Conservation (phyloP, 1,140 invertebrate genomes). For the Argopecten irradians region DNA sequence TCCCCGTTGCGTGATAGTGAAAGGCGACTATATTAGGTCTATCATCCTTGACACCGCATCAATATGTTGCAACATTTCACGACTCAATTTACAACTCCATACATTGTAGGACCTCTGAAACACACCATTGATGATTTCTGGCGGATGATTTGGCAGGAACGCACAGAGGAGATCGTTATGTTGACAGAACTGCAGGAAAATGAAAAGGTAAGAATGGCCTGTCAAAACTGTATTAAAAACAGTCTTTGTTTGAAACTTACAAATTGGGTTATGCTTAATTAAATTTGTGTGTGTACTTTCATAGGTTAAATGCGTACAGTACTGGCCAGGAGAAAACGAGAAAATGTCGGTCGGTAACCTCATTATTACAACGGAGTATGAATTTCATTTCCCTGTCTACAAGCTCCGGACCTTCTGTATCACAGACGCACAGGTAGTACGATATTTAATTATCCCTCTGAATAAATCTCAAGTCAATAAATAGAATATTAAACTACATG, state of each 20-base stretch:
- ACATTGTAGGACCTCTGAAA: slow-evolving; percentile 86
- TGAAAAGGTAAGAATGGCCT: slow-evolving; percentile 48
- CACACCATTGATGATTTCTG: slow-evolving; percentile 91
- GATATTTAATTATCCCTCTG: neutral
- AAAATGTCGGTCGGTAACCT: slow-evolving; percentile 28
- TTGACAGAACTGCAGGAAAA: slow-evolving; percentile 58
- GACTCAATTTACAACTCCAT: neutral
- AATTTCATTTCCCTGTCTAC: slow-evolving; percentile 39
- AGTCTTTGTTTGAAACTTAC: too few species aligned
- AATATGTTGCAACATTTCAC: neutral
- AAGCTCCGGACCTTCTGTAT: slow-evolving; percentile 41
- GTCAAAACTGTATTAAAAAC: too few species aligned
- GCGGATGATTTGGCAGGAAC: slow-evolving; percentile 63
- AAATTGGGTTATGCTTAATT: neutral
- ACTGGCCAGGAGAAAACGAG: slow-evolving; percentile 46
- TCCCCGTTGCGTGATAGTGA: neutral
- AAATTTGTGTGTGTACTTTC: neutral
- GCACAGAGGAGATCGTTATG: slow-evolving; percentile 53
- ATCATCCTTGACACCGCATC: neutral
- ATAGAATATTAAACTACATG: neutral
- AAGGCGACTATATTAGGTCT: neutral
- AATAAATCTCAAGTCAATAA: neutral
- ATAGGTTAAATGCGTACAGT: slow-evolving; percentile 46
- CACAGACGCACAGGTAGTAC: slow-evolving; percentile 35
- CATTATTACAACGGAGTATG: slow-evolving; percentile 34